Percentiles rank a stretch among this genome's conserved stretches.
Evolutionary conservation across 2,113 vertebrate genomes (phyloP).

Genomic region (Chascanopsetta lugubris): DNA sequence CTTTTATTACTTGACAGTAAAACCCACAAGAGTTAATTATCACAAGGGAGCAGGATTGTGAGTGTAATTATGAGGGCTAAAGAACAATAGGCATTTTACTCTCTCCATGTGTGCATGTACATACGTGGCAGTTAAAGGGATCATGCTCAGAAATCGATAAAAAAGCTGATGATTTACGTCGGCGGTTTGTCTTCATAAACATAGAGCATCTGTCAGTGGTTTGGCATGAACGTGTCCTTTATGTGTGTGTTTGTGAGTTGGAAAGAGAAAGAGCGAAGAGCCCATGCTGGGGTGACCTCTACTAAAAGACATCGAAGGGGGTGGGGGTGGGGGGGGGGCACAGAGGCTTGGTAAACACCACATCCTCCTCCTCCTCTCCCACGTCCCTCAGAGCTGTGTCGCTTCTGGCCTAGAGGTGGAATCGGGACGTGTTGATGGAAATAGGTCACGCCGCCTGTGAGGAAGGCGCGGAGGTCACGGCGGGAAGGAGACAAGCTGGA

Average conservation of each 20-base stretch:
- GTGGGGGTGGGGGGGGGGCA: too few species aligned
- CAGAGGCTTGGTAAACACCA: conserved; percentile 62
- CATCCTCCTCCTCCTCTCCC: conserved; percentile 48
- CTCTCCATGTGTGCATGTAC: background rate
- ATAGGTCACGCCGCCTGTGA: conserved; percentile 70
- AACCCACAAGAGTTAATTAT: background rate
- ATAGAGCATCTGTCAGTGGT: background rate
- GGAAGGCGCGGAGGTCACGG: conserved; percentile 56
- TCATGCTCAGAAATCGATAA: conserved; percentile 7
- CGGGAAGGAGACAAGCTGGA: conserved; percentile 35
- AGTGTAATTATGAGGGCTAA: background rate
- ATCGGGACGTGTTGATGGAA: conserved; percentile 64
- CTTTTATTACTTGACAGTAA: background rate
- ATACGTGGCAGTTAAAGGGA: background rate
- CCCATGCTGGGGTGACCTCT: conserved; percentile 62
- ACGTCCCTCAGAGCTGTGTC: conserved; percentile 53
- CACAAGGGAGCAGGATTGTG: background rate
- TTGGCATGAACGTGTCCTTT: conserved; percentile 11
- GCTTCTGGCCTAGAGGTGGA: conserved; percentile 61
- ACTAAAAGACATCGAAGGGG: conserved; percentile 53
- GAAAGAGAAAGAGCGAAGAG: conserved; percentile 1
- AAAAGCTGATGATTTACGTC: background rate
- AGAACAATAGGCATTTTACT: background rate
- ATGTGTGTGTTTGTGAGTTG: conserved; percentile 14
- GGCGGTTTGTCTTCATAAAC: background rate